A percentile compares a stretch with the other conserved stretches of the same genome.
phyloP scores from a whole-genome alignment of 92 coral and sea anemone genomes.

The Nematostella vectensis region DNA sequence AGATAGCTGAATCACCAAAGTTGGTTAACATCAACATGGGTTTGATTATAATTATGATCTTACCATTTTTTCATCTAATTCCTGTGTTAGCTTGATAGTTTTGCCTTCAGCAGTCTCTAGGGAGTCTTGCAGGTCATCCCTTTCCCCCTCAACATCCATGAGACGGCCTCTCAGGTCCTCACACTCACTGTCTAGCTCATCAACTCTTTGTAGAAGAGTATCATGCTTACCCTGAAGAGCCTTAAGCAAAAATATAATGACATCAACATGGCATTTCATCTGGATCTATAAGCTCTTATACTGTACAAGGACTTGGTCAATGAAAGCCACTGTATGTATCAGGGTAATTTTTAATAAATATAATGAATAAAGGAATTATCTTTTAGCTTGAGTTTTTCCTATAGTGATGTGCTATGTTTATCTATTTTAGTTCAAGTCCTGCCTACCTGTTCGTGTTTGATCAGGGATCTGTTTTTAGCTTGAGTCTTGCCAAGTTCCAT shows the following conservation, averaged over 20 bases:
- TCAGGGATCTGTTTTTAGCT: slow-evolving; percentile 80
- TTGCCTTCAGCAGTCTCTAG: slow-evolving; percentile 32
- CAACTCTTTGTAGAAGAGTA: slow-evolving; percentile 73
- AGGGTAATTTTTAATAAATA: neutral
- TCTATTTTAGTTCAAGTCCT: too few relatives aligned
- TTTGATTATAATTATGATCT: too few relatives aligned
- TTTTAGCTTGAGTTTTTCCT: too few relatives aligned
- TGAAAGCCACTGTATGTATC: neutral
- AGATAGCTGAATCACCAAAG: too few relatives aligned
- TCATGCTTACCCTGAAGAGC: slow-evolving; percentile 92
- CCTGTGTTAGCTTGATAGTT: slow-evolving; percentile 42
- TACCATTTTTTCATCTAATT: slow-evolving; percentile 75
- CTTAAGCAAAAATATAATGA: slow-evolving; percentile 17
- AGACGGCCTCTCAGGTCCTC: slow-evolving; percentile 74
- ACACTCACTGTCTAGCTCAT: slow-evolving; percentile 84
- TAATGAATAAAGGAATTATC: too few relatives aligned
- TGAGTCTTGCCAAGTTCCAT: slow-evolving; percentile 86
- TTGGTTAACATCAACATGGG: too few relatives aligned
- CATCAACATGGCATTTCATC: too few relatives aligned
- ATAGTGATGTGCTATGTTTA: too few relatives aligned
- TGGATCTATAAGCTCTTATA: neutral
- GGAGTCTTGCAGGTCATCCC: slow-evolving; percentile 77
- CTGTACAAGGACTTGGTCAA: neutral
- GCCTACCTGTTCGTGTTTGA: slow-evolving; percentile 78
- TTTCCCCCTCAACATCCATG: slow-evolving; percentile 69